Conservation (phyloP, 2,888 invertebrate genomes). For the Zootermopsis nevadensis region DNA sequence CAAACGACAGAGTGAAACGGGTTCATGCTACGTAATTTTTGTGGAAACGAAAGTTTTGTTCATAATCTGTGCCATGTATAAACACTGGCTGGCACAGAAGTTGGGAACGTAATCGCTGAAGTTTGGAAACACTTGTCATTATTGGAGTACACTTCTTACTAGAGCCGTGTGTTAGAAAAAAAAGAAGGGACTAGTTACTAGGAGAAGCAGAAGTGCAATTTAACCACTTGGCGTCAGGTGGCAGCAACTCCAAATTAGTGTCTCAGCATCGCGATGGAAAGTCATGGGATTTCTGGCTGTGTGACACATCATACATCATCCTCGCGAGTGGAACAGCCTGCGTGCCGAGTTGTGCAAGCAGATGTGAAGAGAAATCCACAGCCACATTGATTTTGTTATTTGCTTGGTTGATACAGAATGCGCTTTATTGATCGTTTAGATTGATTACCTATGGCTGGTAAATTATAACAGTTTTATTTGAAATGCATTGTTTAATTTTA, state of each 20-base stretch:
- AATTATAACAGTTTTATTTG: too few relatives aligned
- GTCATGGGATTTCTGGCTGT: constrained; percentile 13
- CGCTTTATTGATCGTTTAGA: too few relatives aligned
- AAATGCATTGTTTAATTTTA: too few relatives aligned
- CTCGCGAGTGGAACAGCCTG: background rate
- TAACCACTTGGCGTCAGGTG: constrained; percentile 34
- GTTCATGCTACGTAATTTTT: background rate
- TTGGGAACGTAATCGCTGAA: constrained; percentile 16
- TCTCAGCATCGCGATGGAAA: constrained; percentile 10
- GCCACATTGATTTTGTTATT: background rate
- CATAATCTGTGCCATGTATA: background rate
- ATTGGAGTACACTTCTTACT: background rate
- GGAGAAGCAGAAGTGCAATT: constrained; percentile 30
- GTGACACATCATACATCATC: constrained; percentile 26
- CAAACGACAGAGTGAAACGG: too few relatives aligned
- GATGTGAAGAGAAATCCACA: background rate
- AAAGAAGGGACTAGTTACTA: background rate
- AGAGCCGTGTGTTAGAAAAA: background rate
- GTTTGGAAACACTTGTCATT: constrained; percentile 25
- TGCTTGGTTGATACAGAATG: background rate
- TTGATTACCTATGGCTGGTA: too few relatives aligned
- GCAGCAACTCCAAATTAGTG: constrained; percentile 34
- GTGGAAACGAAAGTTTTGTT: background rate
- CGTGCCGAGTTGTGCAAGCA: background rate
- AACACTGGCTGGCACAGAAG: background rate